Conservation (phyloP, 2,888 invertebrate genomes). For the Mythimna loreyi region DNA sequence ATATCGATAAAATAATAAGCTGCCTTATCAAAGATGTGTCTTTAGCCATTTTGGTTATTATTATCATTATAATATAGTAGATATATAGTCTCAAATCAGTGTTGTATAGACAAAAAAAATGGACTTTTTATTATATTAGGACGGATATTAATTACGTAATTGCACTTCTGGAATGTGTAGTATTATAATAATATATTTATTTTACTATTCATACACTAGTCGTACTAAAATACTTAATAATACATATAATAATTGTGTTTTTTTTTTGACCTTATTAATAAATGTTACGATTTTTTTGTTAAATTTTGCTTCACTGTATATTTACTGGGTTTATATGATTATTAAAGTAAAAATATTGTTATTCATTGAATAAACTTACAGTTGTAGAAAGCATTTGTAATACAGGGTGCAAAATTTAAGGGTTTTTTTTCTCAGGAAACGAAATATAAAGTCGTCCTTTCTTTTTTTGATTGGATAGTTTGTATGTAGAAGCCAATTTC, state of each 20-base stretch:
- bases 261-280: constrained; percentile 39
- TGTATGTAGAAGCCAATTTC: no score
- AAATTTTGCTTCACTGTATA: not conserved
- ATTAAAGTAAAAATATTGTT: not conserved
- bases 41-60: not conserved
- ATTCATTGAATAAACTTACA: no score
- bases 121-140: constrained; percentile 54
- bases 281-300: not conserved
- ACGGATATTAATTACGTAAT: constrained; percentile 71
- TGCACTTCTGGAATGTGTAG: constrained; percentile 76
- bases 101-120: not conserved
- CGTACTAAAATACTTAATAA: constrained; percentile 57
- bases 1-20: not conserved
- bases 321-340: not conserved
- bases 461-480: no score
- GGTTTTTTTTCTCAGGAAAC: no score
- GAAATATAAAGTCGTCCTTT: no score
- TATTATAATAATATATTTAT: constrained; percentile 39
- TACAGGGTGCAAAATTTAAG: no score
- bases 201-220: constrained; percentile 47
- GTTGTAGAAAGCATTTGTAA: no score
- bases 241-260: constrained; percentile 44
- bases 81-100: constrained; percentile 3
- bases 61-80: constrained; percentile 18
- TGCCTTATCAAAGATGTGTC: not conserved